These are phyloP conservation scores for Rissa tridactyla DNA, from an alignment of 2,113 vertebrate genomes.

Conservation along the genomic window DNA sequence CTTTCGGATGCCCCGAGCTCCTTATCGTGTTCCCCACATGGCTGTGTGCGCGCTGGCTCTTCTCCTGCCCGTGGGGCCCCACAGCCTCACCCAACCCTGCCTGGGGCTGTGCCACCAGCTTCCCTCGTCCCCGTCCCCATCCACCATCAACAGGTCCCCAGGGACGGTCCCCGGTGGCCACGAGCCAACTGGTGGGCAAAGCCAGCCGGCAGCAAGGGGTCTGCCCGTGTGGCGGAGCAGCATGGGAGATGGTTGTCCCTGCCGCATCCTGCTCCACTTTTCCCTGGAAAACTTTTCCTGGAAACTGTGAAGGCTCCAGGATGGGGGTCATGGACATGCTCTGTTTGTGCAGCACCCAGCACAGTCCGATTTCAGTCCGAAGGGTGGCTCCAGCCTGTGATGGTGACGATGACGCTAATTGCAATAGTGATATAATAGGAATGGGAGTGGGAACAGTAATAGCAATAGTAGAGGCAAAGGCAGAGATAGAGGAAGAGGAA, in stretches of 20 bases:
- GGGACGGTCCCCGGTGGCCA: not conserved
- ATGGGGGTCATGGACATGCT: fast-evolving
- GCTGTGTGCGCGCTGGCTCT: not conserved
- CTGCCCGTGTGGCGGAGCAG: fast-evolving
- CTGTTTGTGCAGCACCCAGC: not conserved
- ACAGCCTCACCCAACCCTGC: not conserved
- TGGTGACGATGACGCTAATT: not conserved
- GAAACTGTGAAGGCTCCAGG: not conserved
- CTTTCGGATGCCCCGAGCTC: not conserved
- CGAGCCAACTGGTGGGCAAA: not conserved
- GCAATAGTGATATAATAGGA: too few relatives aligned
- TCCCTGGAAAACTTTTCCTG: not conserved
- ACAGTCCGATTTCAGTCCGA: not conserved
- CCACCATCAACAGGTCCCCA: not conserved
- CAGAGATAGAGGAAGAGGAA: not conserved
- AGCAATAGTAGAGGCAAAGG: not conserved
- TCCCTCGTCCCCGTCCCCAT: not conserved
- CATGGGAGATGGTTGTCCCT: fast-evolving
- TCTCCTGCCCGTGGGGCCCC: not conserved
- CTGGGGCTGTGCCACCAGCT: not conserved
- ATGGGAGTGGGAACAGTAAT: not conserved
- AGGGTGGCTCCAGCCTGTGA: not conserved
- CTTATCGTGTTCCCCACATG: not conserved
- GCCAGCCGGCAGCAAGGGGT: not conserved
- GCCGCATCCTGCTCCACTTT: not conserved